Evolutionary conservation across 2,113 vertebrate species (phyloP).

Genomic region (Embiotoca jacksoni): DNA sequence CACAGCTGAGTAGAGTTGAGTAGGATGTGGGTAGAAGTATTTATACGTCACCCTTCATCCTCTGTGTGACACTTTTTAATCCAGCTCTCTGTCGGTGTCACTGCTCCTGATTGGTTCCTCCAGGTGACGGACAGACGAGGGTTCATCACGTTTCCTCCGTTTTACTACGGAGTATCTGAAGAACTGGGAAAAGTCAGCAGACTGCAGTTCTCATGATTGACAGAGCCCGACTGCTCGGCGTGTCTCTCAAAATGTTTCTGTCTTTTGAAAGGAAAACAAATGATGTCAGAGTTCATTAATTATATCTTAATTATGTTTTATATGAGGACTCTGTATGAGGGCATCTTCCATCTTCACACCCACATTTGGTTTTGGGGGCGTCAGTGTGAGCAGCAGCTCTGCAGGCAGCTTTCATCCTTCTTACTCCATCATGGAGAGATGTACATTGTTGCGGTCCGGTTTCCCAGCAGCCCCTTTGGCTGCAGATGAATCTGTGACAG

Average conservation of each 20-base stretch:
- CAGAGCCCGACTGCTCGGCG: neutral
- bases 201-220: slow-evolving; percentile 36
- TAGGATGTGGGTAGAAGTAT: neutral
- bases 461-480: slow-evolving; percentile 16
- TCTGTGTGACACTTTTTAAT: neutral
- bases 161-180: slow-evolving; percentile 54
- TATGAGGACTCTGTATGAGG: no score
- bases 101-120: neutral
- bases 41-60: neutral
- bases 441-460: slow-evolving; percentile 1
- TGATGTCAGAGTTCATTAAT: no score
- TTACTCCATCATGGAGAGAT: neutral
- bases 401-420: slow-evolving; percentile 7
- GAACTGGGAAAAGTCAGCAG: slow-evolving; percentile 83
- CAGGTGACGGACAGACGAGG: neutral
- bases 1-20: neutral
- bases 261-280: no score
- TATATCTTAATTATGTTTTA: no score
- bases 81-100: neutral
- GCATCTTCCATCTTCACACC: no score
- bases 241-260: no score
- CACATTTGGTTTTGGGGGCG: no score
- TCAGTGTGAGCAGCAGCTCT: neutral
- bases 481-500: slow-evolving; percentile 13
- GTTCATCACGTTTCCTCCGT: slow-evolving; percentile 11